These are phyloP conservation scores for Pseudopipra pipra DNA, from an alignment of 2,113 vertebrate species.

Conservation along the genomic window DNA sequence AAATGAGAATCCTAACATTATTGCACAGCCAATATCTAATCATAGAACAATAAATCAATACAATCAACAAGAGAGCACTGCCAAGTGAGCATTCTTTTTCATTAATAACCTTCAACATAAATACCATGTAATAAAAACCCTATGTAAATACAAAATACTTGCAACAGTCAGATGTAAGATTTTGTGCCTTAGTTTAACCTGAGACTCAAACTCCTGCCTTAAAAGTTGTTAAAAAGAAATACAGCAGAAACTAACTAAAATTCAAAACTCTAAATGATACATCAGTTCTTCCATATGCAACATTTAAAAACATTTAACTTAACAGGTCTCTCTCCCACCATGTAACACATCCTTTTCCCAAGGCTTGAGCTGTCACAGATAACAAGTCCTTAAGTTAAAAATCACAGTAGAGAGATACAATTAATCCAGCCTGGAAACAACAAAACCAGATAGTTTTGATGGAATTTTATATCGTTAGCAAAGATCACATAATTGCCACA, in stretches of 20 bases:
- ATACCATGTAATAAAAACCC: rapidly evolving
- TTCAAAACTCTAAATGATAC: not conserved
- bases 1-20: not conserved
- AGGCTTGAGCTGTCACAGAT: not conserved
- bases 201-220: not conserved
- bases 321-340: not conserved
- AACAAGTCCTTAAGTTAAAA: not conserved
- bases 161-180: not conserved
- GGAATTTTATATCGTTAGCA: not conserved
- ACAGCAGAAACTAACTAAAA: not conserved
- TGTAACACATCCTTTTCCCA: rapidly evolving
- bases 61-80: not conserved
- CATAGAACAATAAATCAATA: not conserved
- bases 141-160: not conserved
- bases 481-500: not conserved
- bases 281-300: not conserved
- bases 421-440: not conserved
- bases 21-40: not conserved
- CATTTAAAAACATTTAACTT: not conserved
- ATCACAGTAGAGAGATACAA: not conserved
- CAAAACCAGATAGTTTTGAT: not conserved
- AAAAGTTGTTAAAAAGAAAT: not conserved
- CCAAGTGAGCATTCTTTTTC: not conserved
- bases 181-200: not conserved
- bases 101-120: not conserved